Conservation (phyloP, 37 sponge, comb jelly and placozoan genomes). For the Hormiphora californensis region DNA sequence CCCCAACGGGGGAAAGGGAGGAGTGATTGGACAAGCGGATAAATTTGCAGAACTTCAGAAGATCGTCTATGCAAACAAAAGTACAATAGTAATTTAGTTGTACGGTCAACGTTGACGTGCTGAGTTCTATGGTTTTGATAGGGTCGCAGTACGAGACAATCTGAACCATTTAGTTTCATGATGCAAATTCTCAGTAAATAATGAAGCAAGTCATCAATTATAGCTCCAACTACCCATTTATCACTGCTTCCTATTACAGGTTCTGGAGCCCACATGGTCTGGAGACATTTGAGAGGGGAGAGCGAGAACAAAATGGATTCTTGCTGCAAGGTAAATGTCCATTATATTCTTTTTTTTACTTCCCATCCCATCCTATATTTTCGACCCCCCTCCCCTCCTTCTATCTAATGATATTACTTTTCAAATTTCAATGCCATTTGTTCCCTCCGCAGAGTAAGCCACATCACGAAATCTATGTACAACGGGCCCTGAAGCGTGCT, state of each 20-base stretch:
- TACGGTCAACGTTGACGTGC: neutral
- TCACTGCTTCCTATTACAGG: constrained; percentile 51
- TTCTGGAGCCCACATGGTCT: constrained; percentile 50
- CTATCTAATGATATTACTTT: too few relatives aligned
- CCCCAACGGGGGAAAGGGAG: too few relatives aligned
- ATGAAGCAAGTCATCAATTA: too few relatives aligned
- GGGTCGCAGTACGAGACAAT: neutral
- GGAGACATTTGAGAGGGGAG: neutral
- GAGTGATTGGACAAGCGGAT: too few relatives aligned
- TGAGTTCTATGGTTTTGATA: neutral
- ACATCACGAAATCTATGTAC: constrained; percentile 33
- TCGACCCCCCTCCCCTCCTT: too few relatives aligned
- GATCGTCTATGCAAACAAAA: constrained; percentile 14
- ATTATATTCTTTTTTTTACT: neutral
- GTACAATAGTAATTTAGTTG: neutral
- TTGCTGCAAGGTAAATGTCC: neutral
- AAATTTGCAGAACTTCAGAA: constrained; percentile 40
- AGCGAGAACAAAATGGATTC: constrained; percentile 29
- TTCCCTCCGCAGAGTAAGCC: constrained; percentile 15
- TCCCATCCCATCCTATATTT: too few relatives aligned
- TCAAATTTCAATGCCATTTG: too few relatives aligned
- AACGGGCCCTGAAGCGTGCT: constrained; percentile 41
- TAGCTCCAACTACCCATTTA: too few relatives aligned
- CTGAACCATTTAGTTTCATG: neutral
- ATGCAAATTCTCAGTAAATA: neutral